Base-by-base conservation (phyloP, 1,140 invertebrate species). In the Asbolus verrucosus region DNA sequence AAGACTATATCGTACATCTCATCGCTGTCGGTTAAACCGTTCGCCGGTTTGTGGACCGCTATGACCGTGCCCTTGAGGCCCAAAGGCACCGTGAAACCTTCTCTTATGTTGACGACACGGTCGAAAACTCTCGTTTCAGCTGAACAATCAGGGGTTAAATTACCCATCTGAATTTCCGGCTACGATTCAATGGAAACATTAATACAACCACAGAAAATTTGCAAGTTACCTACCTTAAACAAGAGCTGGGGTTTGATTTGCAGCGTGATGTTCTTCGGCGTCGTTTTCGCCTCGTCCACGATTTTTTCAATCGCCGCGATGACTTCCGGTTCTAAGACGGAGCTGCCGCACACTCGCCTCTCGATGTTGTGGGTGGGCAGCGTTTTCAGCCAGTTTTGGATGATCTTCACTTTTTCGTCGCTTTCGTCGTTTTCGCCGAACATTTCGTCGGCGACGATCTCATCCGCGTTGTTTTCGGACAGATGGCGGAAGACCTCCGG, bases 61-160 rank as follows among this genome's bases (percentile, higher is more conserved):
- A 94, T 88, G 0, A 98, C 85, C 0, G 92, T 96, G 27, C 95
- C 96, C 73, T 88, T 89, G 0, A 88, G 83, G 2, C 94, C 95
- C 9, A 94, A 81, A 0, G 95, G 94, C 5, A 95, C 93, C 1
- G 88, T 87, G 73, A 89, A 92, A 43, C 87, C 87, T 39, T 89
- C 86, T 27, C 90, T 85, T 0, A 93, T 87, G 74, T 91, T 89
- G 1, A 97, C 87, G 31, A 98, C 89, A 62, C 96, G 86, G 80
- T 98, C 95, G 72, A 93, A 91, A 36, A 98, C 75, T 69, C 84
- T 74, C 78, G 88, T 91, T 1, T 84, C 85, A 0, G 89, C 85
- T 9, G 80, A 83, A 0, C 86, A 82, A 82, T 96, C 94, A 0
- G 92, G 89, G 1, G 85, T 74, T 50, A 84, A 63, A 78, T 84